Percentiles rank a stretch among this genome's conserved stretches.
Conservation (phyloP, 2,888 invertebrate species). For the Amphipoea oculea region DNA sequence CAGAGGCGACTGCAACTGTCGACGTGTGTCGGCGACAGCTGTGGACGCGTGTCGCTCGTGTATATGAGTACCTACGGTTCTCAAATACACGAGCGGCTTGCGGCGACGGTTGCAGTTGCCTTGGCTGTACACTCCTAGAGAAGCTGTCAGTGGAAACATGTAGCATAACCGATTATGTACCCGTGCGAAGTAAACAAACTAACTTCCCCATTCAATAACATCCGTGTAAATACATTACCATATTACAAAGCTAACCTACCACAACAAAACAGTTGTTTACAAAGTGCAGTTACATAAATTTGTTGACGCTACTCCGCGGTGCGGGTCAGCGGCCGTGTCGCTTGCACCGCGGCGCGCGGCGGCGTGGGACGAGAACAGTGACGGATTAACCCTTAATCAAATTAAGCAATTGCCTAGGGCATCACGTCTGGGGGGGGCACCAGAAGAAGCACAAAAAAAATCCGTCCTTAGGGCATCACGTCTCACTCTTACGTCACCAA, state of each 20-base stretch:
- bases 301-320: neutral
- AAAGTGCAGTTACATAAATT: constrained; percentile 10
- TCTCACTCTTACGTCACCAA: no score
- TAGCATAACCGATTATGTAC: neutral
- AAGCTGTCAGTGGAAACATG: neutral
- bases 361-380: neutral
- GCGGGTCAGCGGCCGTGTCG: constrained; percentile 21
- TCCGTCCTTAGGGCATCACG: no score
- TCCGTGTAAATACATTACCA: neutral
- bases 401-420: no score
- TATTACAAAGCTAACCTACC: neutral
- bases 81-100: no score
- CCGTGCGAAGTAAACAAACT: neutral
- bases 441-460: no score
- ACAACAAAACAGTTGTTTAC: constrained; percentile 3
- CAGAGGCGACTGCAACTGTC: no score
- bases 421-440: no score
- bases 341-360: neutral
- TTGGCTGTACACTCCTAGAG: neutral
- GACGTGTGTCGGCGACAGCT: no score
- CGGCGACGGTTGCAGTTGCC: no score
- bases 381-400: no score
- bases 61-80: no score
- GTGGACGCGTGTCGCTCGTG: no score
- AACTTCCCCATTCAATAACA: neutral